Evolutionary conservation across 2,888 invertebrate genomes (phyloP).

Genomic region (Crossocerus cetratus): DNA sequence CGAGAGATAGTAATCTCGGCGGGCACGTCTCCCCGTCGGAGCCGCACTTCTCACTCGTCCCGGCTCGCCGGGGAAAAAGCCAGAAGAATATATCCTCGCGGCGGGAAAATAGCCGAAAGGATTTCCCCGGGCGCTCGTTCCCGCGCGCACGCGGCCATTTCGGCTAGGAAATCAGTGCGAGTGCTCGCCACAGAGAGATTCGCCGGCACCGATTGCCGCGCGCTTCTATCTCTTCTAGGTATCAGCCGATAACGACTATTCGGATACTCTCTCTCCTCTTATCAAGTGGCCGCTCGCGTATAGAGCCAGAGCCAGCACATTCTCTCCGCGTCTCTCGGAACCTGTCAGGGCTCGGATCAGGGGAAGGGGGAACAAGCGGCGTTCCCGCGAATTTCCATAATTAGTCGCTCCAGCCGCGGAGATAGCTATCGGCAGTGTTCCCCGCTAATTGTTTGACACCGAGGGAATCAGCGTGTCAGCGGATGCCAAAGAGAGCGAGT

Average conservation of each 20-base stretch:
- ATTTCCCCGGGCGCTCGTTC: slow-evolving; percentile 21
- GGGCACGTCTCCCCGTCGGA: slow-evolving; percentile 43
- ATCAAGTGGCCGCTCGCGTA: too few relatives aligned
- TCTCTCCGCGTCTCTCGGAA: too few relatives aligned
- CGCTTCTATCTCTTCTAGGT: too few relatives aligned
- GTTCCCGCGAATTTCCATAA: slow-evolving; percentile 18
- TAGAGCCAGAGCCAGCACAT: too few relatives aligned
- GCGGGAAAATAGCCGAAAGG: slow-evolving; percentile 11
- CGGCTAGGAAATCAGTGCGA: too few relatives aligned
- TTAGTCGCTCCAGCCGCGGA: slow-evolving; percentile 17
- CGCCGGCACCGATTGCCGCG: too few relatives aligned
- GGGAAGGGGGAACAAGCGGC: background rate
- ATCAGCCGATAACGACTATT: slow-evolving; percentile 20
- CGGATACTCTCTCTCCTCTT: too few relatives aligned
- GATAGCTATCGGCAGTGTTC: slow-evolving; percentile 23
- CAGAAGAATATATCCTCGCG: slow-evolving; percentile 45
- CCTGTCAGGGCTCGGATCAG: background rate
- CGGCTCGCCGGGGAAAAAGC: too few relatives aligned
- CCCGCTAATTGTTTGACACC: slow-evolving; percentile 48
- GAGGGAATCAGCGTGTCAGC: slow-evolving; percentile 28
- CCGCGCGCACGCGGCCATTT: too few relatives aligned
- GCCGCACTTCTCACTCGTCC: too few relatives aligned
- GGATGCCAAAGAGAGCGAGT: too few relatives aligned
- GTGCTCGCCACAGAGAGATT: too few relatives aligned
- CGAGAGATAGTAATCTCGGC: slow-evolving; percentile 46